Evolutionary conservation across 30 jellyfish, hydroid and myxozoan species (phyloP).

Genomic region (Hydractinia echinata): DNA sequence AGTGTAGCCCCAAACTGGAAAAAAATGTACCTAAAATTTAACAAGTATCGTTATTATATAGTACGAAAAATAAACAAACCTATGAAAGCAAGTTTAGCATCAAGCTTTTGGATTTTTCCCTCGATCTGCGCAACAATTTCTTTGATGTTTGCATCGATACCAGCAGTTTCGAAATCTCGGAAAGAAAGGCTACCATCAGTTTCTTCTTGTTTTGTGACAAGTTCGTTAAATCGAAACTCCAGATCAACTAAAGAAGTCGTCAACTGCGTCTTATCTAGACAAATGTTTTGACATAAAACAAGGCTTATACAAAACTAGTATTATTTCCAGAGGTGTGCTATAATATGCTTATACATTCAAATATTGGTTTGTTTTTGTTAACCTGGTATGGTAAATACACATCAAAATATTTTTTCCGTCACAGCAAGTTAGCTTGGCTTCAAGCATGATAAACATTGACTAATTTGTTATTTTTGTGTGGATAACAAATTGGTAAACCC

Average conservation of each 20-base stretch:
- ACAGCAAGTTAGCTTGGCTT: too few species aligned
- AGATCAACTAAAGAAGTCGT: constrained; percentile 10
- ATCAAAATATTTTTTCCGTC: too few species aligned
- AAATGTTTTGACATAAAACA: neutral
- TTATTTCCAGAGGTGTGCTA: neutral
- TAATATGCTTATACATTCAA: too few species aligned
- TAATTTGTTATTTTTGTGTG: too few species aligned
- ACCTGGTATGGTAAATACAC: too few species aligned
- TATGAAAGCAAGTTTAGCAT: constrained; percentile 4
- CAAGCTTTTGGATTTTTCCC: constrained; percentile 14
- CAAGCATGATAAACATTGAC: too few species aligned
- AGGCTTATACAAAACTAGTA: neutral
- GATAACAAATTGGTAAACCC: too few species aligned
- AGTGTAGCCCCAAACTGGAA: too few species aligned
- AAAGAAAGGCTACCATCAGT: neutral
- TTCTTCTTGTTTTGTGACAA: constrained; percentile 23
- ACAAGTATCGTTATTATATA: too few species aligned
- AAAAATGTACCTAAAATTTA: too few species aligned
- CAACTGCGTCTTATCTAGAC: constrained; percentile 1
- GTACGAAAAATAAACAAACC: neutral
- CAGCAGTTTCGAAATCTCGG: neutral
- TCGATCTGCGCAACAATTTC: constrained; percentile 19
- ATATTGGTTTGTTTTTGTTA: too few species aligned
- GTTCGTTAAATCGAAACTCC: constrained; percentile 23
- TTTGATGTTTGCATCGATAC: constrained; percentile 2